These are phyloP conservation scores for Papilio polyxenes DNA, from an alignment of 1,140 invertebrate species.

Conservation along the genomic window DNA sequence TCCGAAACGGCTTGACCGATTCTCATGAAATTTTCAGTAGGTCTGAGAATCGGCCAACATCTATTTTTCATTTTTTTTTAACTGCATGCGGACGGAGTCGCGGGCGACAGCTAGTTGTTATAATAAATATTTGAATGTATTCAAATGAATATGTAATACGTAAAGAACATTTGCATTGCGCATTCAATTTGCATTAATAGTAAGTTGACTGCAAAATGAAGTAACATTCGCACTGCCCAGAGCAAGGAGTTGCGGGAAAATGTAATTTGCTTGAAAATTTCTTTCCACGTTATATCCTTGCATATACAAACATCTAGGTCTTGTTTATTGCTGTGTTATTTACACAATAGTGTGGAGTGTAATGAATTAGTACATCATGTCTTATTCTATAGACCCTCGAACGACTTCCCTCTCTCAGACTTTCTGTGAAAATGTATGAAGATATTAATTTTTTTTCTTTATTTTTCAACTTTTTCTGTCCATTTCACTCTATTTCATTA, in stretches of 20 bases:
- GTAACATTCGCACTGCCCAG: slow-evolving; percentile 9
- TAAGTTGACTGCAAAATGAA: slow-evolving; percentile 23
- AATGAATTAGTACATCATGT: background rate
- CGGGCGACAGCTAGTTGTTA: no score
- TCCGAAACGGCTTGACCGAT: no score
- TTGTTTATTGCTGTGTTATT: background rate
- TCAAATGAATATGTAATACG: slow-evolving; percentile 6
- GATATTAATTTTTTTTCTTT: background rate
- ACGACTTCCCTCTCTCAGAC: background rate
- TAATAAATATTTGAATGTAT: background rate
- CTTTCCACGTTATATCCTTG: slow-evolving; percentile 5
- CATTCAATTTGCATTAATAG: slow-evolving; percentile 34
- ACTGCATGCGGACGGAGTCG: no score
- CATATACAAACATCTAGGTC: background rate
- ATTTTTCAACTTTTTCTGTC: no score
- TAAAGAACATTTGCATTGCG: slow-evolving; percentile 19
- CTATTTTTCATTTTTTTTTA: no score
- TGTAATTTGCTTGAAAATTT: slow-evolving; percentile 23
- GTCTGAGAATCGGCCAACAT: no score
- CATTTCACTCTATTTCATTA: no score
- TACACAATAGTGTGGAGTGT: background rate
- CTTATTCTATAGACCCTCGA: background rate
- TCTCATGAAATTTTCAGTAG: no score
- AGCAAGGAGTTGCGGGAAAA: background rate
- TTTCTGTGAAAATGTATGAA: background rate